Conservation (phyloP, 1,140 invertebrate species). For the Scaptomyza pallida region DNA sequence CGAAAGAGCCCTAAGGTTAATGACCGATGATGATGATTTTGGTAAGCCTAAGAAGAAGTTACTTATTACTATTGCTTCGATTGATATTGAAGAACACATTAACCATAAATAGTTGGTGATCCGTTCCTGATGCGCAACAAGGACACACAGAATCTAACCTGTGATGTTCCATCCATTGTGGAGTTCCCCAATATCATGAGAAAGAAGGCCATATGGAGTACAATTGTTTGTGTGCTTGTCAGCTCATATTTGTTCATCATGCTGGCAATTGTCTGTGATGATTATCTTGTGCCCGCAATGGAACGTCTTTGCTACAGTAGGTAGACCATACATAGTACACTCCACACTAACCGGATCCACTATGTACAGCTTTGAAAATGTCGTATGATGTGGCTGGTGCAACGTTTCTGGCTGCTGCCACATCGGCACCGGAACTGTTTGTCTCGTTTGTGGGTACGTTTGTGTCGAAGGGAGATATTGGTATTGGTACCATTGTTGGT, state of each 20-base stretch:
- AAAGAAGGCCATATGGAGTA: constrained; percentile 87
- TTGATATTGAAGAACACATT: too few species aligned
- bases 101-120: constrained; percentile 1
- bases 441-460: constrained; percentile 96
- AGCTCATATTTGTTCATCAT: constrained; percentile 92
- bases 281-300: constrained; percentile 94
- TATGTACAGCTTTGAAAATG: constrained; percentile 88
- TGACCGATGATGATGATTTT: constrained; percentile 12
- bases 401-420: constrained; percentile 96
- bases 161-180: constrained; percentile 89
- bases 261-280: constrained; percentile 92
- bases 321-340: constrained; percentile 71
- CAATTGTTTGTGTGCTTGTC: constrained; percentile 89
- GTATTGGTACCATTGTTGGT: constrained; percentile 94
- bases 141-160: constrained; percentile 84
- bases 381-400: constrained; percentile 93
- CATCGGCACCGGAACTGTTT: constrained; percentile 96
- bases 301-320: constrained; percentile 93
- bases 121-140: not conserved
- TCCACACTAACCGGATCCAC: too few species aligned
- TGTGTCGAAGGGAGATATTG: constrained; percentile 93
- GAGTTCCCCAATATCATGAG: constrained; percentile 92
- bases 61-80: too few species aligned
- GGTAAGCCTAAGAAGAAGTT: constrained; percentile 13
- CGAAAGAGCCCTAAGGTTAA: not conserved